Evolutionary conservation across 2,113 vertebrate genomes (phyloP).

Genomic region (Hippopotamus amphibius): DNA sequence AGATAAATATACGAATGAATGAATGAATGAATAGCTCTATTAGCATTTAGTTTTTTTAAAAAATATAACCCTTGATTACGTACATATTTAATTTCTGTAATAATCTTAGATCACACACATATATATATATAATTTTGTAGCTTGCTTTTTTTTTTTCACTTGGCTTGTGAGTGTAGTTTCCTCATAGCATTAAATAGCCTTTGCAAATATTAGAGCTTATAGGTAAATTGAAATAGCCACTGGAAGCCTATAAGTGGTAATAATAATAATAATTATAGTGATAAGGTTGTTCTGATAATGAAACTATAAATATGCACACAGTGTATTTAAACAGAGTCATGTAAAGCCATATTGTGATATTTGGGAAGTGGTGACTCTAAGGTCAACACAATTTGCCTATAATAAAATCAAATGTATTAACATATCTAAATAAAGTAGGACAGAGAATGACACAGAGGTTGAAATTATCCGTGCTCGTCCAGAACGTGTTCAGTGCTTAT

Average conservation of each 20-base stretch:
- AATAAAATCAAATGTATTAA: background rate
- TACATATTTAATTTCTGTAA: background rate
- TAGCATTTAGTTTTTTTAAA: background rate
- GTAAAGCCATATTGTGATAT: background rate
- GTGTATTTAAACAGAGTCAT: background rate
- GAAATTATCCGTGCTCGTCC: background rate
- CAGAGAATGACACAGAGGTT: background rate
- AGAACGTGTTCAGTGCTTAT: background rate
- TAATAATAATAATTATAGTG: background rate
- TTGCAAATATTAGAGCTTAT: background rate
- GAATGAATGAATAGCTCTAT: background rate
- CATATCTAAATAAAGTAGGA: background rate
- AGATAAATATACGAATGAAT: background rate
- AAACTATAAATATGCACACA: background rate
- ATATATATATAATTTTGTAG: background rate
- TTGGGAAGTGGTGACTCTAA: background rate
- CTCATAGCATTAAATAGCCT: background rate
- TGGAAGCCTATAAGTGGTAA: background rate
- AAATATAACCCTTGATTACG: background rate
- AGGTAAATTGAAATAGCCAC: background rate
- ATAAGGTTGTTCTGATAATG: background rate
- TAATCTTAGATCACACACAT: background rate
- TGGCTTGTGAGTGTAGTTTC: background rate
- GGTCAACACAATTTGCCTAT: background rate
- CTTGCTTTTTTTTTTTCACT: background rate